Evolutionary conservation across 2,888 invertebrate genomes (phyloP).

Genomic region (Athrips mouffetella): DNA sequence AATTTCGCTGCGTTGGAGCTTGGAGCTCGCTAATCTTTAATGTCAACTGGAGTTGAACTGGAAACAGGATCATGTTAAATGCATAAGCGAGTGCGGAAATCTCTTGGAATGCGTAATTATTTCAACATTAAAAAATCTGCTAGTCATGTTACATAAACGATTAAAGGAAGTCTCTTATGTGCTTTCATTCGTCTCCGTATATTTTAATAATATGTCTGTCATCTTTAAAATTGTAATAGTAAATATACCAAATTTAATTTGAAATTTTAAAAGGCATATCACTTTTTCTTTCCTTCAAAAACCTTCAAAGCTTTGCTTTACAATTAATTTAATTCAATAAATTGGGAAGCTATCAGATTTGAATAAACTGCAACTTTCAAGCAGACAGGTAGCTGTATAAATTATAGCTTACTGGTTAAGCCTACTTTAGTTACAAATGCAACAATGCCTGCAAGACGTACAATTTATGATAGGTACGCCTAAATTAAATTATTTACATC

Average conservation of each 20-base stretch:
- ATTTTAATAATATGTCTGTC: too few relatives aligned
- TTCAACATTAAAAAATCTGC: too few relatives aligned
- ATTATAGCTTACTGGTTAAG: neutral
- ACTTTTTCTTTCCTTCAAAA: too few relatives aligned
- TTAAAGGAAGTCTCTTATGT: too few relatives aligned
- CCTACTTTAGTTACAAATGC: neutral
- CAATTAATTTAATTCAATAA: slow-evolving; percentile 16
- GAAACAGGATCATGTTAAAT: slow-evolving; percentile 19
- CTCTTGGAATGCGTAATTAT: neutral
- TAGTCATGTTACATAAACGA: too few relatives aligned
- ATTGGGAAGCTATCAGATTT: neutral
- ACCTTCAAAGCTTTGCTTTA: too few relatives aligned
- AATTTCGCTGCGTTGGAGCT: slow-evolving; percentile 38
- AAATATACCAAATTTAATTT: too few relatives aligned
- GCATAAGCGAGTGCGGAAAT: slow-evolving; percentile 23
- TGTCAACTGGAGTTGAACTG: slow-evolving; percentile 42
- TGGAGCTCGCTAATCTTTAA: slow-evolving; percentile 40
- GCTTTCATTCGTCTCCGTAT: too few relatives aligned
- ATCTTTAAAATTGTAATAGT: too few relatives aligned
- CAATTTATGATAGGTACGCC: too few relatives aligned
- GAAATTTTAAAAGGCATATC: too few relatives aligned
- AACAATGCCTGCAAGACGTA: neutral
- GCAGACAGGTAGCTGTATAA: slow-evolving; percentile 3
- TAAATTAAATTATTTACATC: too few relatives aligned
- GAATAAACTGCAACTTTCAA: neutral